Base-by-base conservation (phyloP, 2,888 invertebrate genomes). In the Autographa gamma region DNA sequence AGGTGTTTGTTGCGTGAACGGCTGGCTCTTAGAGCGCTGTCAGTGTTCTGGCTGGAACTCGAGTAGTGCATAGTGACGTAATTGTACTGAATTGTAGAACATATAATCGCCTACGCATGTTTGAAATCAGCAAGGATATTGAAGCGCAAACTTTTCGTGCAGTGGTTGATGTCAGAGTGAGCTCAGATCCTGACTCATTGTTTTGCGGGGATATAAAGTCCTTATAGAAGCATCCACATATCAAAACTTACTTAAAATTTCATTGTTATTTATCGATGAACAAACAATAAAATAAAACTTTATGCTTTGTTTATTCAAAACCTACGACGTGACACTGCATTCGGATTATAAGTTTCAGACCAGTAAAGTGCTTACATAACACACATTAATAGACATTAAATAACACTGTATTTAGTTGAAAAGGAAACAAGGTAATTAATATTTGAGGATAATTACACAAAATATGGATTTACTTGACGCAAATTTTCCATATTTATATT, bases 91-190 rank as follows among this genome's bases (percentile, higher is more conserved):
- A 83, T 82, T 85, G 79, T 74, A 76, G 66, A 80, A 74, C 82
- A 79, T 69, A 75, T 77, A 82, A 84, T 79, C 86, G 83, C 86
- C 86, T 82, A 88, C 87, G 82, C 84, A 80, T 65, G 64, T 83
- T 83, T 79, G 73, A 83, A 85, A 84, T 79, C 82, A 74, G 74
- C 73, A 69, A 72, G 76, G 78, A 76, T 82, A 80, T 83, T 79
- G 80, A 71, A 83, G 82, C 82, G 81, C 83, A 89, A 80, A 79
- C 74, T 81, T 83, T 83, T 80, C 70, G 80, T 82, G 81, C 77
- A 74, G 65, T 81, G 81, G 88, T 88, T 89, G 87, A 90, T 89
- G 89, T 90, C 89, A 89, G 85, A 84, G 85, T 90, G 90, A 90
- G 86, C 85, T 90, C 90, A 89, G 77, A 66, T 82, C 71, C 81